These are phyloP conservation scores for Crypturellus undulatus DNA, from an alignment of 2,113 vertebrate species.

Conservation along the genomic window DNA sequence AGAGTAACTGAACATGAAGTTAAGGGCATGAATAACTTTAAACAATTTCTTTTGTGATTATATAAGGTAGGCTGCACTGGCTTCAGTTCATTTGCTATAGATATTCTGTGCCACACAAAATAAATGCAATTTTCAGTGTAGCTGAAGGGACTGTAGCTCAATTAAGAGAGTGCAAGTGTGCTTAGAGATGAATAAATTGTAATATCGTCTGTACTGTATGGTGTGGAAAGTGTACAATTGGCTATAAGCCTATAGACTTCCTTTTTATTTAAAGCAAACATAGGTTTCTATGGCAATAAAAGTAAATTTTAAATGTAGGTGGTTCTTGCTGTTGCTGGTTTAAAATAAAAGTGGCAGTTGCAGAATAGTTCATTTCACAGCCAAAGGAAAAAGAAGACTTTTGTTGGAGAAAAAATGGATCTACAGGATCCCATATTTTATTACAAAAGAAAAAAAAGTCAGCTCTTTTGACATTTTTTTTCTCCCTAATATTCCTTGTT, in stretches of 20 bases:
- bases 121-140: not conserved
- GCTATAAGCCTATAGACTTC: not conserved
- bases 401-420: not conserved
- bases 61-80: not conserved
- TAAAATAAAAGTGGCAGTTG: constrained; percentile 48
- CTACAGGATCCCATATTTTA: not conserved
- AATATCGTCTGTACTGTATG: not conserved
- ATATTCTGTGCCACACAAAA: not conserved
- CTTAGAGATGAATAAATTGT: not conserved
- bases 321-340: constrained; percentile 59
- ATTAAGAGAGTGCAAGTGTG: not conserved
- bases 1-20: not conserved
- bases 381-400: not conserved
- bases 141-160: not conserved
- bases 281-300: constrained; percentile 66
- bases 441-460: not conserved
- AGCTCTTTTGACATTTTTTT: not conserved
- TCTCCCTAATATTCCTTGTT: not conserved
- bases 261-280: constrained; percentile 54
- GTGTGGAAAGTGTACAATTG: not conserved
- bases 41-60: not conserved
- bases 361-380: constrained; percentile 15
- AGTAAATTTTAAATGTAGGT: constrained; percentile 60
- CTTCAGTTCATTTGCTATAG: not conserved
- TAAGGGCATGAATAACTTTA: not conserved